Evolutionary conservation across 1,140 invertebrate species (phyloP).

Genomic region (Centruroides vittatus): DNA sequence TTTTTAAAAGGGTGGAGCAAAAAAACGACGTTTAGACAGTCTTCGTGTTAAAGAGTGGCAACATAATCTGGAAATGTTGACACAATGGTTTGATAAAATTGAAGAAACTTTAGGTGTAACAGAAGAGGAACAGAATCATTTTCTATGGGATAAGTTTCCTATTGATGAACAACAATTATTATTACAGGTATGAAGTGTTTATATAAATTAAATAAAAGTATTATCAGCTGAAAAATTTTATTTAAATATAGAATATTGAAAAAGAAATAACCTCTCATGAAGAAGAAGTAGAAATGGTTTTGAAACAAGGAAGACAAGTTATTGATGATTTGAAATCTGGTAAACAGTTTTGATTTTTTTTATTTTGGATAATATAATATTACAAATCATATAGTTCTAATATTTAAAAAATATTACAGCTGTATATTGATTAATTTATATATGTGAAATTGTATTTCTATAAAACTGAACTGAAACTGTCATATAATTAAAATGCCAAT

Average conservation of each 20-base stretch:
- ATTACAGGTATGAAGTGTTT: conserved; percentile 29
- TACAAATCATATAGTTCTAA: too few relatives aligned
- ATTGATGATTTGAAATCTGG: conserved; percentile 16
- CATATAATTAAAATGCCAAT: too few relatives aligned
- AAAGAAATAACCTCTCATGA: conserved; percentile 25
- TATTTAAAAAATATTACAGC: too few relatives aligned
- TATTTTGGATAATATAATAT: too few relatives aligned
- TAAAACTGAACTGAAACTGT: too few relatives aligned
- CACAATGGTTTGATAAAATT: conserved; percentile 43
- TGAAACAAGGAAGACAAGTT: conserved; percentile 16
- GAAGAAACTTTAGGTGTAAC: conserved; percentile 35
- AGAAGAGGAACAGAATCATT: conserved; percentile 31
- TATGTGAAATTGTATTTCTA: too few relatives aligned
- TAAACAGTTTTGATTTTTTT: neutral
- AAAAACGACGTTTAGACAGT: conserved; percentile 30
- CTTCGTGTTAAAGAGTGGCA: conserved; percentile 37
- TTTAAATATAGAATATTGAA: conserved; percentile 25
- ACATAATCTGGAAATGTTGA: conserved; percentile 33
- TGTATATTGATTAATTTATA: too few relatives aligned
- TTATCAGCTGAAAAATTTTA: neutral
- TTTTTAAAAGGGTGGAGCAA: conserved; percentile 19
- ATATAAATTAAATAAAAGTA: neutral
- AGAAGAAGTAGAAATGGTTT: conserved; percentile 16
- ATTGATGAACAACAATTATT: conserved; percentile 44
- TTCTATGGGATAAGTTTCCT: conserved; percentile 37